Evolutionary conservation across 1,140 invertebrate genomes (phyloP).

Genomic region (Euglossa dilemma): DNA sequence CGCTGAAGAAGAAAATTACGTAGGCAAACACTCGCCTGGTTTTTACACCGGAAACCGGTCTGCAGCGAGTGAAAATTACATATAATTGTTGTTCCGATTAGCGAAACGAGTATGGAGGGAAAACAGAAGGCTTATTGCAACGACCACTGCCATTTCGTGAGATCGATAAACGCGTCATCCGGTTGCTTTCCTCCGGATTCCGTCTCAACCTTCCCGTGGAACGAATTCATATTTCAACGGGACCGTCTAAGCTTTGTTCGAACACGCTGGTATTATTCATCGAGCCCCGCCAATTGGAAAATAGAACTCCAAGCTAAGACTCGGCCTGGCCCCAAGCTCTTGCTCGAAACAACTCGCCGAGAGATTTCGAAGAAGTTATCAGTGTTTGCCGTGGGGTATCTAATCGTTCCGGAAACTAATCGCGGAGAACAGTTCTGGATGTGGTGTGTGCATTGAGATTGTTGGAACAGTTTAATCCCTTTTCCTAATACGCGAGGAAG

Average conservation of each 20-base stretch:
- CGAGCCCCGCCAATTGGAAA: no score
- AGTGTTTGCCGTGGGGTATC: constrained; percentile 41
- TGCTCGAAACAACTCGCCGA: background rate
- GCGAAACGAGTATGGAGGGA: background rate
- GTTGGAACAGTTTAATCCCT: background rate
- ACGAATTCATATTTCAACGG: background rate
- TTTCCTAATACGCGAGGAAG: background rate
- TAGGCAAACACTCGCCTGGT: background rate
- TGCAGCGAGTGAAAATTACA: background rate
- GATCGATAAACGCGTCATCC: background rate
- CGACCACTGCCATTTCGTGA: background rate
- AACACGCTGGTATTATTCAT: no score
- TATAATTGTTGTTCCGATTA: background rate
- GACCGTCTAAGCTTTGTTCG: background rate
- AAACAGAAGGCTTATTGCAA: background rate
- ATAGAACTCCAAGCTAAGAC: no score
- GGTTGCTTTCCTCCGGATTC: background rate
- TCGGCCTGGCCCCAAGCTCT: no score
- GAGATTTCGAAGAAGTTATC: constrained; percentile 11
- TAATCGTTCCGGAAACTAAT: constrained; percentile 16
- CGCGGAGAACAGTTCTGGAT: background rate
- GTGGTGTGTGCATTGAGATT: background rate
- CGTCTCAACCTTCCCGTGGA: background rate
- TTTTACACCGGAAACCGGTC: constrained; percentile 1
- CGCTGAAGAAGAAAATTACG: background rate